Conservation (phyloP, 2,113 vertebrate genomes). For the Agapornis roseicollis region DNA sequence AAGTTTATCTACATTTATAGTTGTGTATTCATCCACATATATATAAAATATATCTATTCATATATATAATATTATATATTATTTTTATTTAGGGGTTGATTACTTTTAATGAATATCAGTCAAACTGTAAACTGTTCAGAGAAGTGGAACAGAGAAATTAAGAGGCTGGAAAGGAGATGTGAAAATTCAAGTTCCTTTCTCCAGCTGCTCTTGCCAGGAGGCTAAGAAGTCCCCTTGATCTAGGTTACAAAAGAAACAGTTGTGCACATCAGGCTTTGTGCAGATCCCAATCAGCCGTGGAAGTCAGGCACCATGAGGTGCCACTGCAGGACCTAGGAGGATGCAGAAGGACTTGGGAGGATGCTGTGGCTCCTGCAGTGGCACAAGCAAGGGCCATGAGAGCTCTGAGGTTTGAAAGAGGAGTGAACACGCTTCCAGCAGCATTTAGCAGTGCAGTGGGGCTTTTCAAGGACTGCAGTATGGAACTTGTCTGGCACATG, state of each 20-base stretch:
- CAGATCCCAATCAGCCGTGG: fast-evolving
- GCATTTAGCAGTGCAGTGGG: fast-evolving
- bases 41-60: not conserved
- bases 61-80: not conserved
- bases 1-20: not conserved
- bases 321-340: not conserved
- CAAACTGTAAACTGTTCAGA: not conserved
- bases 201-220: not conserved
- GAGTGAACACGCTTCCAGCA: not conserved
- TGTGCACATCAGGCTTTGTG: not conserved
- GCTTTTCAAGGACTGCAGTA: not conserved
- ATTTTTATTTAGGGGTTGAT: not conserved
- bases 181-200: not conserved
- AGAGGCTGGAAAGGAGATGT: not conserved
- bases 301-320: fast-evolving
- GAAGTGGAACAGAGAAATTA: not conserved
- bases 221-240: not conserved
- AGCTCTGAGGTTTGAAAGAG: not conserved
- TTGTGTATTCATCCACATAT: not conserved
- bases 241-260: not conserved
- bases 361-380: fast-evolving
- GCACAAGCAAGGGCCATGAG: not conserved
- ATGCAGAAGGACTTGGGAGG: not conserved
- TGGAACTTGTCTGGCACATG: fast-evolving
- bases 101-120: not conserved